Conservation (phyloP, 1,140 invertebrate genomes). For the Batillaria attramentaria region DNA sequence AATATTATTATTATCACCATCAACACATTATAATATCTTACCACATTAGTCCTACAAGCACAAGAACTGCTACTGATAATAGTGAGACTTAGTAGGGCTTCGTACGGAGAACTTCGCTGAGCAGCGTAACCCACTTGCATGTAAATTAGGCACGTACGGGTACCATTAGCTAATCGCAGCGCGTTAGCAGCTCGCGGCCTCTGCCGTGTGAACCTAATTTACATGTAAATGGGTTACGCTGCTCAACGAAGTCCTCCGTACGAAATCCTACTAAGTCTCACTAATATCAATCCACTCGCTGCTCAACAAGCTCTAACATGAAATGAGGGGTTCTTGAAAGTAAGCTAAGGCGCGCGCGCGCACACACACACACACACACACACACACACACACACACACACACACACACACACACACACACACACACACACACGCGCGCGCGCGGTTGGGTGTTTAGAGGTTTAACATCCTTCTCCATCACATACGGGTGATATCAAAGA, state of each 20-base stretch:
- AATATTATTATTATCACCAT: neutral
- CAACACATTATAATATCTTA: too few species aligned
- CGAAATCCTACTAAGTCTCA: neutral
- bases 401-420: neutral
- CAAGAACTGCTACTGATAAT: neutral
- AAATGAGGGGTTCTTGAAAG: too few species aligned
- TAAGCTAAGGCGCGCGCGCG: too few species aligned
- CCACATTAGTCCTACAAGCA: too few species aligned
- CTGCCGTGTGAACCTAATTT: neutral
- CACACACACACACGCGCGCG: neutral
- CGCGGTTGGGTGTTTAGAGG: neutral
- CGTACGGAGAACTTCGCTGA: neutral
- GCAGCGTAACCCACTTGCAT: too few species aligned
- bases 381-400: neutral
- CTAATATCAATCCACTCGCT: too few species aligned
- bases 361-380: slow-evolving; percentile 2
- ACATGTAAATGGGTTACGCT: neutral
- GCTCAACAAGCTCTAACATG: too few species aligned
- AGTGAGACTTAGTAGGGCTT: neutral
- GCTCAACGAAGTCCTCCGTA: neutral
- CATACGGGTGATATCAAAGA: too few species aligned
- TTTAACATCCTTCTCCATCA: too few species aligned
- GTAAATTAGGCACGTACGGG: neutral
- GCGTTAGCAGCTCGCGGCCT: neutral
- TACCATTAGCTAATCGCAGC: neutral